phyloP scores from a whole-genome alignment of 2,888 invertebrate genomes.

The Oligia strigilis region DNA sequence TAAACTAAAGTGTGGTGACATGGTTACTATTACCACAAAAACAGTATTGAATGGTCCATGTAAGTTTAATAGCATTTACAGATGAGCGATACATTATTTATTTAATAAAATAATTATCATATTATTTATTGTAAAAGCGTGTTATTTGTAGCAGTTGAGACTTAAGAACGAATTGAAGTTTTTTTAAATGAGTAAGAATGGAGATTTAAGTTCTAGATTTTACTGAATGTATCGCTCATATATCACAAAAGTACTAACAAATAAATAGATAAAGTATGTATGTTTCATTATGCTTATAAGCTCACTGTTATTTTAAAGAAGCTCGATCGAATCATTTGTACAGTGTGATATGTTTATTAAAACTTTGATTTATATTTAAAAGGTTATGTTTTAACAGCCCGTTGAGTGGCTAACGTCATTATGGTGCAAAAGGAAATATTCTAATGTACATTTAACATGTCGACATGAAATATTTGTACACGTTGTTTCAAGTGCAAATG shows the following conservation, averaged over 20 bases:
- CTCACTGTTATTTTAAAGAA: constrained; percentile 64
- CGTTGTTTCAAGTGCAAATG: constrained; percentile 26
- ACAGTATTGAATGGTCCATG: constrained; percentile 52
- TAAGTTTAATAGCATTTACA: constrained; percentile 51
- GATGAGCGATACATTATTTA: constrained; percentile 53
- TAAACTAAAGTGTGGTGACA: constrained; percentile 71
- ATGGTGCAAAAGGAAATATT: not conserved
- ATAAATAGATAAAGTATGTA: constrained; percentile 38
- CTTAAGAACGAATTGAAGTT: not conserved
- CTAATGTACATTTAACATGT: not conserved
- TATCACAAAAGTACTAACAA: constrained; percentile 36
- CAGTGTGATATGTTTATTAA: constrained; percentile 78
- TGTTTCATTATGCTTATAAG: constrained; percentile 41
- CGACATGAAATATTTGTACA: not conserved
- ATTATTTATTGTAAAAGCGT: constrained; percentile 12
- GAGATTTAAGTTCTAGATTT: constrained; percentile 23
- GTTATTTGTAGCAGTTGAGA: constrained; percentile 12
- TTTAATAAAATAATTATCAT: constrained; percentile 15
- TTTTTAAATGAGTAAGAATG: constrained; percentile 4
- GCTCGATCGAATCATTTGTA: constrained; percentile 79
- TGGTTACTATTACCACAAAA: constrained; percentile 53
- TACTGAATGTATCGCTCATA: constrained; percentile 54
- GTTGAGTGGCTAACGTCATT: not conserved
- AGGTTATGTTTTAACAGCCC: constrained; percentile 2
- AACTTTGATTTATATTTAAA: constrained; percentile 41